Percentiles rank a stretch among this genome's conserved stretches.
Conservation (phyloP, 2,888 invertebrate species). For the Tenthredo scrophulariae region DNA sequence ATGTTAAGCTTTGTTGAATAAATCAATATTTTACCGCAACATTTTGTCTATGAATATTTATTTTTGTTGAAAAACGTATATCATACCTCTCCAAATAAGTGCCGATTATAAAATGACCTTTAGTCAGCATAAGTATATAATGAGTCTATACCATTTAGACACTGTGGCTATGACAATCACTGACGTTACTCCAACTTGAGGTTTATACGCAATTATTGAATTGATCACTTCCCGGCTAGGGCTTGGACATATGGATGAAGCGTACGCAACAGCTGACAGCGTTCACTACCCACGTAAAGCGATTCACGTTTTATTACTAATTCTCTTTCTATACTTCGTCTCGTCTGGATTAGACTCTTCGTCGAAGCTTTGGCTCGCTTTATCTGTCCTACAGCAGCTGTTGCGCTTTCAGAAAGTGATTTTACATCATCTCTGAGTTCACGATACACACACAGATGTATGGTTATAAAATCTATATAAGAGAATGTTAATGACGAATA, state of each 20-base stretch:
- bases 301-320: conserved; percentile 76
- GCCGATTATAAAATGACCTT: background rate
- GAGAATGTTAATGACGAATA: background rate
- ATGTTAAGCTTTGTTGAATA: too few species aligned
- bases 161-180: background rate
- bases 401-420: conserved; percentile 66
- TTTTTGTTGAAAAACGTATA: too few species aligned
- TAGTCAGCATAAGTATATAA: background rate
- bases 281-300: conserved; percentile 74
- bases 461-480: background rate
- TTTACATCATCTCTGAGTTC: conserved; percentile 74
- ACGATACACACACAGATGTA: background rate
- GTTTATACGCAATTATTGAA: background rate
- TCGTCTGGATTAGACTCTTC: conserved; percentile 66
- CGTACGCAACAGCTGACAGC: conserved; percentile 72
- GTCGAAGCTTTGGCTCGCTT: conserved; percentile 73
- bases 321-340: conserved; percentile 73
- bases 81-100: background rate
- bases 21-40: too few species aligned
- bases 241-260: conserved; percentile 76
- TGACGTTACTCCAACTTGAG: background rate
- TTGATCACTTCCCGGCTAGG: conserved; percentile 67
- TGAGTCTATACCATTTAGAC: background rate
- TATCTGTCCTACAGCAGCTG: conserved; percentile 70
- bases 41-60: too few species aligned